These are phyloP conservation scores for Mesorhabditis sp. DNA, from an alignment of 2,888 invertebrate genomes.

Conservation along the genomic window DNA sequence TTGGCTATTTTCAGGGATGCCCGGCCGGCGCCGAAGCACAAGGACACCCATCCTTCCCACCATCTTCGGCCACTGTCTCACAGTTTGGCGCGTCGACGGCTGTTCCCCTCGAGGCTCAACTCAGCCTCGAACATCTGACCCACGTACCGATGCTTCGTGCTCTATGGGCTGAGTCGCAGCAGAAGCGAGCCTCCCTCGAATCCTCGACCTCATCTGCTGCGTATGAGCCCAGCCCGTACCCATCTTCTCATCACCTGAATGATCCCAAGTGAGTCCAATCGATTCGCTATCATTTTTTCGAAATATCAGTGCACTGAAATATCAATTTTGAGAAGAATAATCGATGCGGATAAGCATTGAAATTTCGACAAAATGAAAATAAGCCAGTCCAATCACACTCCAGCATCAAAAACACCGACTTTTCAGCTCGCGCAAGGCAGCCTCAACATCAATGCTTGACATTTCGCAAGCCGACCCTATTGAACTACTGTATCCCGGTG, in stretches of 20 bases:
- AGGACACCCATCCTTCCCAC: conserved; percentile 36
- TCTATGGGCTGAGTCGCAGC: background rate
- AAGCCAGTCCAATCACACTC: too few species aligned
- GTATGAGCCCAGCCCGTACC: too few species aligned
- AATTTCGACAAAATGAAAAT: too few species aligned
- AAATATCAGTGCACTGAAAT: too few species aligned
- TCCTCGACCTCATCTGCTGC: background rate
- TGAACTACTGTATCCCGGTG: background rate
- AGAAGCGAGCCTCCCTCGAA: background rate
- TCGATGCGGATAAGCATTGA: too few species aligned
- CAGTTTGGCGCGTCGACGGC: conserved; percentile 19
- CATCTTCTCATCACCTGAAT: too few species aligned
- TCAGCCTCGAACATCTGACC: background rate
- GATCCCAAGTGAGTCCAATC: too few species aligned
- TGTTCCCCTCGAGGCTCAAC: background rate
- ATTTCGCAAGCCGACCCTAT: background rate
- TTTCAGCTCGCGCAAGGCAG: too few species aligned
- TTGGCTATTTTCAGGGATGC: background rate
- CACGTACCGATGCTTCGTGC: background rate
- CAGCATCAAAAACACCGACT: too few species aligned
- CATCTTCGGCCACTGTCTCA: conserved; percentile 30
- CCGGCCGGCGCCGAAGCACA: background rate
- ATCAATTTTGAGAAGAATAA: too few species aligned
- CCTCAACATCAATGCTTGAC: background rate
- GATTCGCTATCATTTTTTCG: too few species aligned